These are phyloP conservation scores for Microtus richardsoni DNA, from an alignment of 2,113 vertebrate genomes.

Conservation along the genomic window DNA sequence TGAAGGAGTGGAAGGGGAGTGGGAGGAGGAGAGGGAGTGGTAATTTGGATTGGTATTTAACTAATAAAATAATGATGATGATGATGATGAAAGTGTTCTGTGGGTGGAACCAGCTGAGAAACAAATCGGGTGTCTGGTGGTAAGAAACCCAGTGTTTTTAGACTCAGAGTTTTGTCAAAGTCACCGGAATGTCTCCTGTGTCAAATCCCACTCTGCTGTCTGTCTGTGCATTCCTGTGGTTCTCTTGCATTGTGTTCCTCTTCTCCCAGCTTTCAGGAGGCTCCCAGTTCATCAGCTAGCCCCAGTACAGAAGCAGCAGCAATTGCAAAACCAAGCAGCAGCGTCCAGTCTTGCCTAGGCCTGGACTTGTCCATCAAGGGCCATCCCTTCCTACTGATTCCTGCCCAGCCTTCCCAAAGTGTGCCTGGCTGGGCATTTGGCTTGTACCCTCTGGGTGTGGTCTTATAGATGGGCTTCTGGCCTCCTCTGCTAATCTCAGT, in stretches of 20 bases:
- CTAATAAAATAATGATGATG: too few species aligned
- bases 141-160: background rate
- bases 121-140: background rate
- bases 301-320: too few species aligned
- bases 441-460: background rate
- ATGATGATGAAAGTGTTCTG: background rate
- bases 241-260: background rate
- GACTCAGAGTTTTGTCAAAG: background rate
- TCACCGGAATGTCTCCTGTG: background rate
- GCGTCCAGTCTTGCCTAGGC: fast-evolving
- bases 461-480: too few species aligned
- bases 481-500: background rate
- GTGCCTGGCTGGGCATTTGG: background rate
- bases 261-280: background rate
- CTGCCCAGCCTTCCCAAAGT: background rate
- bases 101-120: too few species aligned
- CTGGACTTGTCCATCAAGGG: background rate
- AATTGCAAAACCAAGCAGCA: background rate
- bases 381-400: background rate
- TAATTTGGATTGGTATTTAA: too few species aligned
- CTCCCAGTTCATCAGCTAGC: fast-evolving
- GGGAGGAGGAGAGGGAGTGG: too few species aligned
- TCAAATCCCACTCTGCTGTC: background rate
- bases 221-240: background rate
- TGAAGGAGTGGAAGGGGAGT: too few species aligned